Base-by-base conservation (phyloP, 1,140 invertebrate genomes). In the Drosophila rufa region DNA sequence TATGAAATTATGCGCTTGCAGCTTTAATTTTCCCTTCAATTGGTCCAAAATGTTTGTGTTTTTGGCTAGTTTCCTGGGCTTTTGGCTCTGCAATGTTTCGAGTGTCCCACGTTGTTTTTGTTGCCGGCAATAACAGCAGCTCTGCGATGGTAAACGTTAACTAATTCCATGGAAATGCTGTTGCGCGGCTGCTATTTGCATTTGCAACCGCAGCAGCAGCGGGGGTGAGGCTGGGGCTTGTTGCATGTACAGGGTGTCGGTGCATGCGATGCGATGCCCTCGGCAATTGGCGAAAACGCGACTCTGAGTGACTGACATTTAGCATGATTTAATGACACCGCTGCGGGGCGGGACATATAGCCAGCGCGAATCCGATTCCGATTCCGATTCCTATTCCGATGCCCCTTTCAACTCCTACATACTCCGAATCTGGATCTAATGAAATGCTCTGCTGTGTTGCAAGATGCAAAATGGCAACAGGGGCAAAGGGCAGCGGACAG, bases 271-370 rank as follows among this genome's bases (percentile, higher is more conserved):
- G 33, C 30, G 12, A 59, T 42, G 48, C 69, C 51, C 38, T 67
- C n/a, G 53, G 66, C 65, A 61, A 75, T 71, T 84, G 71, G 71
- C 67, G 57, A 48, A 55, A 61, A 43, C 75, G 38, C 62, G 53
- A 78, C 69, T 74, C 61, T 25, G 70, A 86, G 67, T 87, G 84
- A 89, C 79, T 90, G 85, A 90, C 85, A 90, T 90, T 90, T 90
- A 90, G 85, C 85, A 90, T 90, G 85, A 90, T 90, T 90, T 90
- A 90, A 90, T 90, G 85, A 79, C 81, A 90, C 56, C 61, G 85
- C 83, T 73, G 67, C 56, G 65, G 74, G 80, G 80, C 12, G 50
- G 55, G 40, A 46, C n/a, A 55, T 48, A 68, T 62, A 50, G 46
- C 65, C 47, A 51, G 62, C 59, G 40, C 36, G 22, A 45, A 36